Percentiles rank a stretch among this genome's conserved stretches.
Conservation (phyloP, 2,797 vertebrate species). For the Ispidina picta region DNA sequence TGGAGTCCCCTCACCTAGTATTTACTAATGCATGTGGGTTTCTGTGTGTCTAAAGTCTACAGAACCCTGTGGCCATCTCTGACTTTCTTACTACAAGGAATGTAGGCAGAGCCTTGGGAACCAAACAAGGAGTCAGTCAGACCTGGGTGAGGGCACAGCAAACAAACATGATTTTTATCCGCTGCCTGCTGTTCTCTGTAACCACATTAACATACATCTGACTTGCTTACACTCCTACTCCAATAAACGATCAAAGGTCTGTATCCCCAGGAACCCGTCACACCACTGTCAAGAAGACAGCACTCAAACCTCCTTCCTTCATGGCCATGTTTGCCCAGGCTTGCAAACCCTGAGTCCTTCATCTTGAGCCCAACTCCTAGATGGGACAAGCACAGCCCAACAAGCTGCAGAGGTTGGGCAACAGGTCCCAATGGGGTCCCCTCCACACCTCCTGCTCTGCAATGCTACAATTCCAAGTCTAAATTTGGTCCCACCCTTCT, state of each 20-base stretch:
- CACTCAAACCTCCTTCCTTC: not conserved
- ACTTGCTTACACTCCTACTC: slow-evolving; percentile 17
- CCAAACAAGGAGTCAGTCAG: not conserved
- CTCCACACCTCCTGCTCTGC: not conserved
- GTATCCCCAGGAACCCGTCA: not conserved
- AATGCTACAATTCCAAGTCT: not conserved
- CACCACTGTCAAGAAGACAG: not conserved
- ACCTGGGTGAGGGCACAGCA: slow-evolving; percentile 2
- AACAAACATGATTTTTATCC: slow-evolving; percentile 19
- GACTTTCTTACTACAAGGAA: slow-evolving; percentile 44
- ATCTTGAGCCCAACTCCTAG: not conserved
- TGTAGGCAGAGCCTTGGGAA: slow-evolving; percentile 43
- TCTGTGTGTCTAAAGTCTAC: not conserved
- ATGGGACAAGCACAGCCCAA: rapidly evolving
- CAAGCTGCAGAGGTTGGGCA: rapidly evolving
- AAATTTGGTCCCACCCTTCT: not conserved
- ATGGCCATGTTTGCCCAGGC: not conserved
- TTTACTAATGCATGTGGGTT: slow-evolving; percentile 22
- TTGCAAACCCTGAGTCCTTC: not conserved
- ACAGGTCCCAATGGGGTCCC: rapidly evolving
- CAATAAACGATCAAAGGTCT: slow-evolving; percentile 40
- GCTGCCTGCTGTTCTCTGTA: slow-evolving; percentile 36
- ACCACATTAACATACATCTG: slow-evolving; percentile 20
- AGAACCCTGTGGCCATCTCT: slow-evolving; percentile 42
- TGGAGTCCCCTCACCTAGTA: slow-evolving; percentile 35